Evolutionary conservation across 2,888 invertebrate species (phyloP).

Genomic region (Adelphocoris suturalis): DNA sequence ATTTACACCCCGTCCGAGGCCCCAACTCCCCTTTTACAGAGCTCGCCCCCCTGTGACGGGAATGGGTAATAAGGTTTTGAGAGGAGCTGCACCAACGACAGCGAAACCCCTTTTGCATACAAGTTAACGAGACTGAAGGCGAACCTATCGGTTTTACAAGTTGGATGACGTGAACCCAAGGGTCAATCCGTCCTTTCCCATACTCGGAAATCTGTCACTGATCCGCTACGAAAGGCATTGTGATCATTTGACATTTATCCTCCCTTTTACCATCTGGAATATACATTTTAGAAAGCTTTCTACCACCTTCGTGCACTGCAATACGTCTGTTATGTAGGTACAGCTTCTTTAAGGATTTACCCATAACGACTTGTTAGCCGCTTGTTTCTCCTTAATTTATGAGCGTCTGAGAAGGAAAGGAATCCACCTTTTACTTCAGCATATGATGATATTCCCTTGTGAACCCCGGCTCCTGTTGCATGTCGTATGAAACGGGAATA

Average conservation of each 20-base stretch:
- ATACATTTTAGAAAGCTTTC: conserved; percentile 46
- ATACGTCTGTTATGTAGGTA: not conserved
- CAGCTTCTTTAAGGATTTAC: not conserved
- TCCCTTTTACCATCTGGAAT: conserved; percentile 48
- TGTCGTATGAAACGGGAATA: too few relatives aligned
- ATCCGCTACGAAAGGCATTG: not conserved
- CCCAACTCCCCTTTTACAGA: not conserved
- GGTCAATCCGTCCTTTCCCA: conserved; percentile 32
- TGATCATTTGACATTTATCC: conserved; percentile 51
- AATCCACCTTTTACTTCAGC: not conserved
- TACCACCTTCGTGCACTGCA: not conserved
- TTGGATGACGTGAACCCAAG: conserved; percentile 40
- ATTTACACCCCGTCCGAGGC: not conserved
- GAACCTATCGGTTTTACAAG: not conserved
- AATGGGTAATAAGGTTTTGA: conserved; percentile 1
- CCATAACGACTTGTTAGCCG: not conserved
- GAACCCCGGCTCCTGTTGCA: too few relatives aligned
- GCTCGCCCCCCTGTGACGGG: not conserved
- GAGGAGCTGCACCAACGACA: not conserved
- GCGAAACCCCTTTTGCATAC: not conserved
- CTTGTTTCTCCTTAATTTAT: not conserved
- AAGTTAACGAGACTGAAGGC: not conserved
- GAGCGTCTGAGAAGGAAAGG: not conserved
- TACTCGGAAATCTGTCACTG: conserved; percentile 44
- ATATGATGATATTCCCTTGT: not conserved